Evolutionary conservation across 2,888 invertebrate species (phyloP).

Genomic region (Tenodera sinensis): DNA sequence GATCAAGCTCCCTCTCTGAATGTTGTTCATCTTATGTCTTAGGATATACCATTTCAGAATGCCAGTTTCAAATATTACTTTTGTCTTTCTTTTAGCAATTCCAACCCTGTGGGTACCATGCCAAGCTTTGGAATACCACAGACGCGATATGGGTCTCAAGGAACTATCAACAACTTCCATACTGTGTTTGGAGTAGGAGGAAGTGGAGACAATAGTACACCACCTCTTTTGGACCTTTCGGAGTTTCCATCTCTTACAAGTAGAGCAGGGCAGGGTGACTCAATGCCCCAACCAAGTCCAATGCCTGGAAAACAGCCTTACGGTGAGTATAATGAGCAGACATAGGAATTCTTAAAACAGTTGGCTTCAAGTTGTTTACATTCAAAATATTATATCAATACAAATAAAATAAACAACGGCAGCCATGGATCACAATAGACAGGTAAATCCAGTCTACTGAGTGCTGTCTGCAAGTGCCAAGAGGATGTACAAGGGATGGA

Average conservation of each 20-base stretch:
- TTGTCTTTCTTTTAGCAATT: conserved; percentile 47
- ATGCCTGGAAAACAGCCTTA: conserved; percentile 91
- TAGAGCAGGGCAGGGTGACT: conserved; percentile 48
- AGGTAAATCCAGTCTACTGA: too few species aligned
- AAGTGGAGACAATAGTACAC: conserved; percentile 72
- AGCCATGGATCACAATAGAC: too few species aligned
- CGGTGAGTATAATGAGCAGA: conserved; percentile 53
- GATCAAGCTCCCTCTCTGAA: too few species aligned
- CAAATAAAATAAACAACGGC: conserved; percentile 32
- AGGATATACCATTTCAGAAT: too few species aligned
- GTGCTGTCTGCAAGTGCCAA: too few species aligned
- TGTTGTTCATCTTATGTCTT: too few species aligned
- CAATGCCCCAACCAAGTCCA: conserved; percentile 74
- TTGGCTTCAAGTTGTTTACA: too few species aligned
- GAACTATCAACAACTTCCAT: conserved; percentile 61
- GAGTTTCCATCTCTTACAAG: conserved; percentile 91
- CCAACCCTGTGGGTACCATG: conserved; percentile 57
- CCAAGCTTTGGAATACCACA: conserved; percentile 62
- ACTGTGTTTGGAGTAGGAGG: conserved; percentile 72
- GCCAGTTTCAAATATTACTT: too few species aligned
- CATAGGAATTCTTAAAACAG: too few species aligned
- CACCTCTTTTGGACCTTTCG: conserved; percentile 84
- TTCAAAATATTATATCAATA: too few species aligned
- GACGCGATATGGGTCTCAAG: conserved; percentile 51
- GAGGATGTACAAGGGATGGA: too few species aligned